Evolutionary conservation across 2,113 vertebrate species (phyloP).

Genomic region (Eretmochelys imbricata): DNA sequence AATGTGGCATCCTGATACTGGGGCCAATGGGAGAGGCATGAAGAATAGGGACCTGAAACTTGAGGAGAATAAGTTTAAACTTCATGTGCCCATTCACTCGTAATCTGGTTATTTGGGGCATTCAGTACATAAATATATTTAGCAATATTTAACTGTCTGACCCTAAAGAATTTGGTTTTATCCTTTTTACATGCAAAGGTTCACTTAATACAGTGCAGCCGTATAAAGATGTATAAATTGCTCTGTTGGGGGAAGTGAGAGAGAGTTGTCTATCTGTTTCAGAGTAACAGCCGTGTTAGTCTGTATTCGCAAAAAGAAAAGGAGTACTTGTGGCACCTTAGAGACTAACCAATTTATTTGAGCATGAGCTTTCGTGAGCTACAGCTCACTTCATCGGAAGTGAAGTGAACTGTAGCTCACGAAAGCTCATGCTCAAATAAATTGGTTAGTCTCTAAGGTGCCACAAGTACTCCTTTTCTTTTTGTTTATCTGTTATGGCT

Average conservation of each 20-base stretch:
- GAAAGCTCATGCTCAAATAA: too few species aligned
- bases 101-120: neutral
- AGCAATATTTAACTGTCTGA: neutral
- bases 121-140: neutral
- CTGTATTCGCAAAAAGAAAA: too few species aligned
- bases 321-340: too few species aligned
- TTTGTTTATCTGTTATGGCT: neutral
- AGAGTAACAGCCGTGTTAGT: too few species aligned
- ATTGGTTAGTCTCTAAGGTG: too few species aligned
- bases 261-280: neutral
- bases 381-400: too few species aligned
- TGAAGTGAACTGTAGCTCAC: too few species aligned
- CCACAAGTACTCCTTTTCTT: too few species aligned
- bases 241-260: neutral
- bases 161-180: neutral
- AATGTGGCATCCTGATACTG: neutral
- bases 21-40: neutral
- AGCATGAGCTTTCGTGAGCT: too few species aligned
- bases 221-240: neutral
- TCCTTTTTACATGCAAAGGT: neutral
- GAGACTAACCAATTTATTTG: too few species aligned
- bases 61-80: neutral
- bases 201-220: neutral
- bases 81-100: neutral
- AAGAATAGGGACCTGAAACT: neutral